phyloP scores from a whole-genome alignment of 2,113 vertebrate genomes.

The Coryphaenoides rupestris region DNA sequence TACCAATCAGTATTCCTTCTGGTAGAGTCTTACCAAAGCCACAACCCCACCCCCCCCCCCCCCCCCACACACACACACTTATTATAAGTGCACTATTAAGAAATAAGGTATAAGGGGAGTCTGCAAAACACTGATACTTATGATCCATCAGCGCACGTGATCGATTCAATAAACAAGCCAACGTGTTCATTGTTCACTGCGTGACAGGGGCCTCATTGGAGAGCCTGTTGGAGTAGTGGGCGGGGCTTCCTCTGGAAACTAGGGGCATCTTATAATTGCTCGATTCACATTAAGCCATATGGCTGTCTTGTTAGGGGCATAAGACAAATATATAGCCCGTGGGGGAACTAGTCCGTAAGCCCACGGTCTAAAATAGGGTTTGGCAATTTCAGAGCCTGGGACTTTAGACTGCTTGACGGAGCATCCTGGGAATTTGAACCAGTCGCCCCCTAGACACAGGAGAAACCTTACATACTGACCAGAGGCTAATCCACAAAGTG shows the following conservation, averaged over 20 bases:
- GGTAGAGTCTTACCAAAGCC: no score
- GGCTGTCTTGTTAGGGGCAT: conserved; percentile 36
- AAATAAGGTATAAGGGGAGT: no score
- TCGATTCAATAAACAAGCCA: no score
- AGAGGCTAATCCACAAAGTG: neutral
- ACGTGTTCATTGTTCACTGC: no score
- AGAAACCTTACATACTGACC: conserved; percentile 48
- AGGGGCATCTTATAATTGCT: conserved; percentile 36
- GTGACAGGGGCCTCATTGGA: no score
- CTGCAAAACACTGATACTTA: no score
- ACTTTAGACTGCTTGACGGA: conserved; percentile 33
- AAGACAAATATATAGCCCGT: conserved; percentile 34
- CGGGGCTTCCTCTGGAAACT: conserved; percentile 33
- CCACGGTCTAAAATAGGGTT: conserved; percentile 46
- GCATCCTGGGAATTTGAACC: conserved; percentile 44
- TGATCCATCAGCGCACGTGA: no score
- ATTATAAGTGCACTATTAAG: no score
- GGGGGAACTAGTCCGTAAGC: conserved; percentile 9
- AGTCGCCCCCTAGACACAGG: conserved; percentile 46
- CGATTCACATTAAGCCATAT: conserved; percentile 29
- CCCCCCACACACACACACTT: no score
- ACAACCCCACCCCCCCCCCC: no score
- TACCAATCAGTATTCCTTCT: no score
- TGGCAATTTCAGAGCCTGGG: conserved; percentile 49
- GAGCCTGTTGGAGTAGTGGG: conserved; percentile 26